Conservation (phyloP, 2,888 invertebrate species). For the Lasioglossum oenotherae region DNA sequence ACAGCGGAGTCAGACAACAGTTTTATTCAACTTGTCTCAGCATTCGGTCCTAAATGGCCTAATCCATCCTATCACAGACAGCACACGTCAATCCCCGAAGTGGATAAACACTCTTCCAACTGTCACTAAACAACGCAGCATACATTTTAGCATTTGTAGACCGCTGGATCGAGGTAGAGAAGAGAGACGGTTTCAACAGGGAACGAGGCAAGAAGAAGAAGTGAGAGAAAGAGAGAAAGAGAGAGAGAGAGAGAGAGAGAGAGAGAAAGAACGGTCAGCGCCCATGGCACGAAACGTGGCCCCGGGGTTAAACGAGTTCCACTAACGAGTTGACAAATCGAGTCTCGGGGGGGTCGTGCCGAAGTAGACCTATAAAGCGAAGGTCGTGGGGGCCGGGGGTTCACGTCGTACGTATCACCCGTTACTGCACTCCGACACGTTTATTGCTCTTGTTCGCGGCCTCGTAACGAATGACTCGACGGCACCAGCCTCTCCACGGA, state of each 20-base stretch:
- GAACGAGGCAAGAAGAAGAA: not conserved
- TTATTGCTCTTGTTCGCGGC: conserved; percentile 83
- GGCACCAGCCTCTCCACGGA: conserved; percentile 60
- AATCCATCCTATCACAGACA: not conserved
- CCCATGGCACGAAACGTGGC: conserved; percentile 70
- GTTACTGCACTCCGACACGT: conserved; percentile 80
- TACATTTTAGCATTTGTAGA: conserved; percentile 5
- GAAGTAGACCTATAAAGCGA: conserved; percentile 83
- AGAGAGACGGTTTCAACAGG: not conserved
- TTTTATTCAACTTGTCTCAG: not conserved
- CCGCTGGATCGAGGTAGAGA: conserved; percentile 5
- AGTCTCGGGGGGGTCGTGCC: conserved; percentile 83
- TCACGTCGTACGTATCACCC: conserved; percentile 78
- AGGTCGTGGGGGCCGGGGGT: conserved; percentile 76
- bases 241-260: not conserved
- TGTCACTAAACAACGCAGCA: not conserved
- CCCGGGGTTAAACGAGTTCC: conserved; percentile 82
- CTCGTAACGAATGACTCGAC: conserved; percentile 82
- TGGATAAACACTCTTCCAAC: conserved; percentile 4
- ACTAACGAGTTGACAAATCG: conserved; percentile 85
- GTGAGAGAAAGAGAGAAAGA: no score
- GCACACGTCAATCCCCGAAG: not conserved
- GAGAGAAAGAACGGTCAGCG: conserved; percentile 61
- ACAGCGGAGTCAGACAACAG: not conserved
- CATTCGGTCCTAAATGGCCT: not conserved